Evolutionary conservation across 1,140 invertebrate species (phyloP).

Genomic region (Zaprionus nigranus): DNA sequence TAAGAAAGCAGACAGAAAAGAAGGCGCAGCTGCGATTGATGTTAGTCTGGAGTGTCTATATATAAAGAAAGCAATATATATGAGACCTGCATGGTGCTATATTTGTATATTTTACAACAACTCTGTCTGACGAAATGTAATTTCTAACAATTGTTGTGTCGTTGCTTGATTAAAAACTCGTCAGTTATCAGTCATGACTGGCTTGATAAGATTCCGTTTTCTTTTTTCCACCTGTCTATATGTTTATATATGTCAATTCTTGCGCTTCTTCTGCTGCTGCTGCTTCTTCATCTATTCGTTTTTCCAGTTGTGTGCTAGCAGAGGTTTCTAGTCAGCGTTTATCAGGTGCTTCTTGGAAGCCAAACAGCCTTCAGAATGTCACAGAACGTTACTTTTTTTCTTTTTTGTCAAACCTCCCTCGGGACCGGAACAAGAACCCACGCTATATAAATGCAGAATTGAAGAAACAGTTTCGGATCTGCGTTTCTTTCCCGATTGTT

Average conservation of each 20-base stretch:
- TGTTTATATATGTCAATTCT: conserved; percentile 33
- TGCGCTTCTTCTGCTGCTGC: not conserved
- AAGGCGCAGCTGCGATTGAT: conserved; percentile 6
- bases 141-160: conserved; percentile 57
- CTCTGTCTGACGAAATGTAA: conserved; percentile 43
- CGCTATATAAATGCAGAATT: not conserved
- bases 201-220: conserved; percentile 1
- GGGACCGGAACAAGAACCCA: conserved; percentile 33
- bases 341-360: conserved; percentile 54
- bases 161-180: conserved; percentile 65
- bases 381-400: conserved; percentile 44
- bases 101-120: conserved; percentile 19
- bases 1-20: conserved; percentile 32
- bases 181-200: conserved; percentile 47
- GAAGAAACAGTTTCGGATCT: conserved; percentile 39
- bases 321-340: conserved; percentile 63
- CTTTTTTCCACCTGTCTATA: conserved; percentile 26
- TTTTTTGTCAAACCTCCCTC: not conserved
- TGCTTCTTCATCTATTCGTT: conserved; percentile 22
- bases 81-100: not conserved
- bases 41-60: not conserved
- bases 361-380: conserved; percentile 78
- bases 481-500: conserved; percentile 37
- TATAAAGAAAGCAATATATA: conserved; percentile 7
- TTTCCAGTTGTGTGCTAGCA: conserved; percentile 29